Evolutionary conservation across 2,113 vertebrate species (phyloP).

Genomic region (Atherinomorus stipes): DNA sequence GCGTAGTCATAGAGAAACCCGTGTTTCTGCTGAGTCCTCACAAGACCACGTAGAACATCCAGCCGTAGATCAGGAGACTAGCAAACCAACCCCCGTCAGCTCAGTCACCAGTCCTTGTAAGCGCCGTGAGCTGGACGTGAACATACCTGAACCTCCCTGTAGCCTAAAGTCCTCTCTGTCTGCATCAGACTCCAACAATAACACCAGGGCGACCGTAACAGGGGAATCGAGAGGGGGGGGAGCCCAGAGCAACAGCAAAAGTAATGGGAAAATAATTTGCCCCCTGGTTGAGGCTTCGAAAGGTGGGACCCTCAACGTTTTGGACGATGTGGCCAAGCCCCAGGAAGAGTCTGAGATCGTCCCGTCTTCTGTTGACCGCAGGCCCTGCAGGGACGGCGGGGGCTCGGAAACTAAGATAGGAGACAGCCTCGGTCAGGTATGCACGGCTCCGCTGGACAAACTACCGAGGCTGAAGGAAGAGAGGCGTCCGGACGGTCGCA

Average conservation of each 20-base stretch:
- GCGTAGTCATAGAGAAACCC: not conserved
- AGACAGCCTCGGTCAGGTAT: conserved; percentile 3
- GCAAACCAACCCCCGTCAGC: conserved; percentile 19
- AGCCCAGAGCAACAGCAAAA: conserved; percentile 15
- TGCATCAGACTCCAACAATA: conserved; percentile 71
- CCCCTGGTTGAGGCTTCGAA: conserved; percentile 11
- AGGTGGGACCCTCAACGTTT: conserved; percentile 2
- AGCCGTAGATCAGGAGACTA: not conserved
- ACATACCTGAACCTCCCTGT: conserved; percentile 20
- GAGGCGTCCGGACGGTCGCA: not conserved
- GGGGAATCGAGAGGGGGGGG: not conserved
- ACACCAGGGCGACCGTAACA: conserved; percentile 31
- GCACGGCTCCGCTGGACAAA: conserved; percentile 22
- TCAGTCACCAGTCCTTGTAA: conserved; percentile 7
- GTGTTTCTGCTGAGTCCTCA: not conserved
- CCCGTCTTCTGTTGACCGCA: conserved; percentile 16
- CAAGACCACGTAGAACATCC: not conserved
- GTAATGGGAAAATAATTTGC: conserved; percentile 26
- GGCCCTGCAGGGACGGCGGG: conserved; percentile 41
- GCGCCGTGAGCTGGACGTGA: conserved; percentile 18
- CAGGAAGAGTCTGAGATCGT: conserved; percentile 7
- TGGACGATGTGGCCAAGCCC: not conserved
- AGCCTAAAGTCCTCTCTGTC: not conserved
- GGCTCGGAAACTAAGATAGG: conserved; percentile 25
- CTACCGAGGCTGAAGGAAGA: conserved; percentile 15